Base-by-base conservation (phyloP, 2,888 invertebrate species). In the Eurytoma adleriae region DNA sequence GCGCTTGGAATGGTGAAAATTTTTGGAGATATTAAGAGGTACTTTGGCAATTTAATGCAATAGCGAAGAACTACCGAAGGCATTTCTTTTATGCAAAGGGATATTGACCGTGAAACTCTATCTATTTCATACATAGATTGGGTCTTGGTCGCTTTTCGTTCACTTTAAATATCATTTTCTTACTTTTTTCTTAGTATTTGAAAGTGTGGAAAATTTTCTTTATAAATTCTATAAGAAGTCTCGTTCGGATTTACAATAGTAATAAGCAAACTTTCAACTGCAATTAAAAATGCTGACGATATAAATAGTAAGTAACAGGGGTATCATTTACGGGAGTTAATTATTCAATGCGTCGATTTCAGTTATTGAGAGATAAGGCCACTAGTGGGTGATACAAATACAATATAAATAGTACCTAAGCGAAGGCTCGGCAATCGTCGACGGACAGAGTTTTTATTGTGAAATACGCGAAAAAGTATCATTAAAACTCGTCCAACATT, bases 311-410 rank as follows among this genome's bases (percentile, higher is more conserved):
- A 84, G 80, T 81, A 82, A 54, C 80, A 81, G 77, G 50, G 20
- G 13, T 30, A 57, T 61, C 72, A 69, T 83, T 40, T 86, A 84
- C 82, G 83, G 82, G 76, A 83, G 67, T 79, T 83, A 82, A 82
- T 85, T 82, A 80, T 84, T 85, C 83, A 83, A 86, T 84, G 80
- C 85, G 84, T 84, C 82, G 77, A 84, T 86, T 85, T 85, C 84
- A 85, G 84, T 87, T 86, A 86, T 84, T 84, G 83, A 86, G 87
- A 88, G 88, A 88, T 90, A 90, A 90, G 90, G 90, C 90, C 90
- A 90, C 90, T 90, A 90, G 88, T 88, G 87, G 90, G 85, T 90
- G 86, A 89, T 90, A 89, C 87, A 89, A 87, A 87, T 89, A 88
- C 83, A 86, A 88, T 89, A 88, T 88, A 88, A 89, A 89, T 87